These are phyloP conservation scores for Ypsolopha scabrella DNA, from an alignment of 2,888 invertebrate genomes.

Conservation along the genomic window DNA sequence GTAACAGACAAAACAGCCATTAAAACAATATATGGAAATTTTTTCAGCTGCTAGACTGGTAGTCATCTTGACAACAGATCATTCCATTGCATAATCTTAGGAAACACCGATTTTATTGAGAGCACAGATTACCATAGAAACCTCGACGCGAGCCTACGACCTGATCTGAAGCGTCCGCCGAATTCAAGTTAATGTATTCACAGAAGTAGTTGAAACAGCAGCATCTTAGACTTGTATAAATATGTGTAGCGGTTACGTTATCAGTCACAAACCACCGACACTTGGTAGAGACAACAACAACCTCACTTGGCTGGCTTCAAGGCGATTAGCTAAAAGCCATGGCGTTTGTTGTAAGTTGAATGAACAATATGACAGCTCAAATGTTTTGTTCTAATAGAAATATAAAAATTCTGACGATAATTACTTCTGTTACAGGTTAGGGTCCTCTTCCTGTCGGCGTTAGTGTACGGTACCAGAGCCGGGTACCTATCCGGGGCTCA, in stretches of 20 bases:
- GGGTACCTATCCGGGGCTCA: conserved; percentile 28
- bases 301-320: conserved; percentile 43
- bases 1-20: not conserved
- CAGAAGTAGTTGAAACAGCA: conserved; percentile 37
- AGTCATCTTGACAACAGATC: conserved; percentile 12
- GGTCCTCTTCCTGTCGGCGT: conserved; percentile 39
- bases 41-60: not conserved
- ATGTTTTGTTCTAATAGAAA: not conserved
- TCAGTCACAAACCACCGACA: conserved; percentile 48
- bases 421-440: conserved; percentile 46
- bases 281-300: conserved; percentile 55
- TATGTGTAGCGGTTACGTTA: conserved; percentile 42
- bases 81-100: conserved; percentile 19
- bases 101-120: conserved; percentile 18
- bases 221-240: conserved; percentile 49
- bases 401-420: conserved; percentile 1
- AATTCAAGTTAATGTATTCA: conserved; percentile 35
- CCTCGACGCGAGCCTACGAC: conserved; percentile 1
- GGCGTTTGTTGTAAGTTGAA: conserved; percentile 61
- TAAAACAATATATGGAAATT: not conserved
- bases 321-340: conserved; percentile 69
- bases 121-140: conserved; percentile 14
- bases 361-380: conserved; percentile 7
- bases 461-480: conserved; percentile 43
- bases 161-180: not conserved